Conservation (phyloP, 92 coral and sea anemone species). For the Paragorgia papillata region DNA sequence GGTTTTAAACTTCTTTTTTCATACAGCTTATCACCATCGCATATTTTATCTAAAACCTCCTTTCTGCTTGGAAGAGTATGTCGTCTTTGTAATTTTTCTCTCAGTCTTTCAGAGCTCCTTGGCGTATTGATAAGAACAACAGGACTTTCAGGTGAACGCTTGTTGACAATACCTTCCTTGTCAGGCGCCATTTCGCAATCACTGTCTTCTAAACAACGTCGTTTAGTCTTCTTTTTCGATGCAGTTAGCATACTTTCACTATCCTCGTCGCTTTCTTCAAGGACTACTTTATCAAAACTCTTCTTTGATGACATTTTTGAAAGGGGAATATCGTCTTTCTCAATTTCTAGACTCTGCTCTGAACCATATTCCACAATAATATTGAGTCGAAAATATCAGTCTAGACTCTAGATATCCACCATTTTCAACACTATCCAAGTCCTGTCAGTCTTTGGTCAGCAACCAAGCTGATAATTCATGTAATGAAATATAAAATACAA, state of each 20-base stretch:
- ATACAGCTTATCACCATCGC: background rate
- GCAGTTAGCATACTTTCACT: background rate
- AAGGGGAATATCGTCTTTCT: background rate
- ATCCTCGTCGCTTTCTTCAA: background rate
- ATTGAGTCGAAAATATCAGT: no score
- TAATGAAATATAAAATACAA: no score
- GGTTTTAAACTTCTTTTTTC: slow-evolving; percentile 57
- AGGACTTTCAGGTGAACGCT: no score
- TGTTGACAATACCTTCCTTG: background rate
- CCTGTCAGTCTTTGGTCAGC: no score
- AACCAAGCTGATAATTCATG: no score
- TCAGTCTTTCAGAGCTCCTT: slow-evolving; percentile 76
- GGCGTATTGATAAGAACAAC: slow-evolving; percentile 45
- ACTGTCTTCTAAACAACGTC: background rate
- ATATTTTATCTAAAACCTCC: slow-evolving; percentile 47
- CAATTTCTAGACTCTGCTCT: no score
- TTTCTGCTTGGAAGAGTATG: slow-evolving; percentile 72
- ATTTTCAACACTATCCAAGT: no score
- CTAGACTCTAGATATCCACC: no score
- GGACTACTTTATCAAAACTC: background rate
- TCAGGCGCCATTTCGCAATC: background rate
- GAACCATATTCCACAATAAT: no score
- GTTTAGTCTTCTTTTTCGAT: background rate
- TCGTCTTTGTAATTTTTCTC: slow-evolving; percentile 49
- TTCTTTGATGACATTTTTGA: slow-evolving; percentile 4